These are phyloP conservation scores for Ceratoteleas bidentatus DNA, from an alignment of 1,140 invertebrate genomes.

Conservation along the genomic window DNA sequence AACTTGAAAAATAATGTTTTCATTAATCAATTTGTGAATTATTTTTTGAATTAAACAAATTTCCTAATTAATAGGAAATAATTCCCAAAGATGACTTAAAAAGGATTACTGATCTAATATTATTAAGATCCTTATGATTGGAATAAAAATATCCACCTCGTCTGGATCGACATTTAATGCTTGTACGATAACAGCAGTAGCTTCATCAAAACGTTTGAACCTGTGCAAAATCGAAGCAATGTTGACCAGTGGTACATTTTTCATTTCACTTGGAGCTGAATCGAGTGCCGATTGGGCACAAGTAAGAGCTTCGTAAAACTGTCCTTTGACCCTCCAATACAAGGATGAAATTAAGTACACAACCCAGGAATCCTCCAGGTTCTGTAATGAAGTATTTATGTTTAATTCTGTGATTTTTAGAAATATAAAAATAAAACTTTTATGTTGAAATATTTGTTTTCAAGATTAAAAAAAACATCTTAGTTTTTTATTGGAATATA, in stretches of 20 bases:
- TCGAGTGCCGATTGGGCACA: conserved; percentile 84
- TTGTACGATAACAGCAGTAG: conserved; percentile 82
- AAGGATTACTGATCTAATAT: too few species aligned
- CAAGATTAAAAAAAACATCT: too few species aligned
- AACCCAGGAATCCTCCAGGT: conserved; percentile 85
- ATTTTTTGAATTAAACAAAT: too few species aligned
- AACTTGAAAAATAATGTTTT: too few species aligned
- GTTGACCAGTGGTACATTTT: conserved; percentile 84
- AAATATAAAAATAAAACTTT: too few species aligned
- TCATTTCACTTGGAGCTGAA: conserved; percentile 80
- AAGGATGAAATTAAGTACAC: conserved; percentile 85
- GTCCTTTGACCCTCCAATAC: conserved; percentile 86
- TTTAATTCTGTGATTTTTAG: too few species aligned
- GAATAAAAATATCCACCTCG: conserved; percentile 81
- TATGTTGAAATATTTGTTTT: too few species aligned
- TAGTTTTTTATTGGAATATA: too few species aligned
- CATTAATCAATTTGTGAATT: too few species aligned
- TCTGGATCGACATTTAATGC: conserved; percentile 83
- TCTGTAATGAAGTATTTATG: conserved; percentile 77
- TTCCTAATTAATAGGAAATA: too few species aligned
- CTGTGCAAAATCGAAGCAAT: conserved; percentile 85
- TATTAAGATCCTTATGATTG: too few species aligned
- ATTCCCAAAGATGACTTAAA: too few species aligned
- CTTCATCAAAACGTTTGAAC: conserved; percentile 85
- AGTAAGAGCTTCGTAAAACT: conserved; percentile 84